phyloP scores from a whole-genome alignment of 2,113 vertebrate genomes.

The Ondatra zibethicus region DNA sequence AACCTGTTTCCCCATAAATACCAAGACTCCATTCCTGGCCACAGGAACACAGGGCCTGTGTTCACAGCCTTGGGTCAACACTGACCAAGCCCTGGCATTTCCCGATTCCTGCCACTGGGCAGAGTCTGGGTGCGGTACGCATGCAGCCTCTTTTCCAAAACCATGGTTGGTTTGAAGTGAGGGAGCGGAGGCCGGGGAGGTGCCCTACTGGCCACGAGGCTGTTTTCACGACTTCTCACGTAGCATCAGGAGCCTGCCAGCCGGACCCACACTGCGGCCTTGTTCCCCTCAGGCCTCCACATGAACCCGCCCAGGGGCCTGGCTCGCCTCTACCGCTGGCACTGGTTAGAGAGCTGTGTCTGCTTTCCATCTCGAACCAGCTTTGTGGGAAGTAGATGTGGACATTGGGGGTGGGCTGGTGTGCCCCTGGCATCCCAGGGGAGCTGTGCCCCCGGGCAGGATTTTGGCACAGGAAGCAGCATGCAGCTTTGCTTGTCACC shows the following conservation, averaged over 20 bases:
- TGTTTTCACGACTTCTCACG: slow-evolving; percentile 17
- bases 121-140: background rate
- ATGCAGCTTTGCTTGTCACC: background rate
- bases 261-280: slow-evolving; percentile 46
- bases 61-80: slow-evolving; percentile 46
- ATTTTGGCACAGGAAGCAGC: background rate
- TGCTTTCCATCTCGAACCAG: background rate
- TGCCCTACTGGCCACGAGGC: background rate
- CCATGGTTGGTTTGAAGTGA: background rate
- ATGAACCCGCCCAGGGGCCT: slow-evolving; percentile 24
- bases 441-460: background rate
- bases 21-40: background rate
- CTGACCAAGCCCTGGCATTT: slow-evolving; percentile 28
- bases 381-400: background rate
- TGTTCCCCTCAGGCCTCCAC: slow-evolving; percentile 37
- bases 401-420: background rate
- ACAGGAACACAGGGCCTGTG: background rate
- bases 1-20: background rate
- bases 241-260: background rate
- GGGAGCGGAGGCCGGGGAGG: background rate
- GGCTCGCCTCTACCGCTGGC: background rate
- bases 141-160: background rate
- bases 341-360: background rate
- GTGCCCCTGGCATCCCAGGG: too few species aligned
- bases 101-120: background rate